A percentile compares a stretch with the other conserved stretches of the same genome.
Evolutionary conservation across 2,797 vertebrate genomes (phyloP).

Genomic region (Podargus strigoides): DNA sequence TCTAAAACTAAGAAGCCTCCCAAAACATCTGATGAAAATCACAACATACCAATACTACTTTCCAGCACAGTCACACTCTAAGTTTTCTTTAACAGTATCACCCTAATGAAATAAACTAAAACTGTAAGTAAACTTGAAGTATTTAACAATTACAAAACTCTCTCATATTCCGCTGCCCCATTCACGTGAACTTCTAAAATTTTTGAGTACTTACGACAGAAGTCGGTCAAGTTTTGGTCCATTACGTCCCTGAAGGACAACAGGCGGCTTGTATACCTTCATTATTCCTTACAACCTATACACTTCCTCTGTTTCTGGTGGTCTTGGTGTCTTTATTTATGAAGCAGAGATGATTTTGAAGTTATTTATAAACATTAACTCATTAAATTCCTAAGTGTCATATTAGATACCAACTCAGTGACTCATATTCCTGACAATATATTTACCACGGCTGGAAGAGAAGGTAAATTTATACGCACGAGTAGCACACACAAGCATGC

Average conservation of each 20-base stretch:
- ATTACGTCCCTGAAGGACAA: conserved; percentile 53
- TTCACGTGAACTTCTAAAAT: background rate
- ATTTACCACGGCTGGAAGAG: conserved; percentile 10
- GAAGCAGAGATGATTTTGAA: conserved; percentile 38
- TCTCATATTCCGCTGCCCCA: rapidly evolving
- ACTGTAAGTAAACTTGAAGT: background rate
- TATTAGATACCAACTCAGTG: conserved; percentile 13
- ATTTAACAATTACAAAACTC: background rate
- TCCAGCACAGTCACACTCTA: background rate
- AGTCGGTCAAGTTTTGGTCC: conserved; percentile 73
- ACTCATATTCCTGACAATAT: conserved; percentile 66
- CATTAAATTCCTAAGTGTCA: conserved; percentile 45
- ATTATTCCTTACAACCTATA: conserved; percentile 34
- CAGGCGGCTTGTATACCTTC: conserved; percentile 65
- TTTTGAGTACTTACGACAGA: conserved; percentile 71
- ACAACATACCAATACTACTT: background rate
- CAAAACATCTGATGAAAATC: background rate
- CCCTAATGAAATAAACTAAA: background rate
- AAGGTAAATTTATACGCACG: conserved; percentile 54
- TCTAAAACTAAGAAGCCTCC: background rate
- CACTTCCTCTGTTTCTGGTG: background rate
- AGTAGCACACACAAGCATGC: conserved; percentile 34
- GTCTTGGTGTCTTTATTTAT: conserved; percentile 65
- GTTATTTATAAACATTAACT: conserved; percentile 77
- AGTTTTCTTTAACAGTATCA: background rate